These are phyloP conservation scores for Latrodectus geometricus DNA, from an alignment of 1,140 invertebrate species.

Conservation along the genomic window DNA sequence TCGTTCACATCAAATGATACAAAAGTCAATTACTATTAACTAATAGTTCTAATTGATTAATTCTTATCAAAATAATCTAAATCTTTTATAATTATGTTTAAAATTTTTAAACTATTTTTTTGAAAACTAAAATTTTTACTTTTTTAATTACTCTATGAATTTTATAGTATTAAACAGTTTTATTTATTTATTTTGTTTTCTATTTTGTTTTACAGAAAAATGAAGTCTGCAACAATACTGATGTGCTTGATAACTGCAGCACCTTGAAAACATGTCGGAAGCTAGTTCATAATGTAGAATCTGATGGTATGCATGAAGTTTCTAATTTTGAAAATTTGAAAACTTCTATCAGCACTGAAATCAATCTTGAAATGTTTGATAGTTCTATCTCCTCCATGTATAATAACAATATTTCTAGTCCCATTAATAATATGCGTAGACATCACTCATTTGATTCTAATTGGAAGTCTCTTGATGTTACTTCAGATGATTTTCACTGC, in stretches of 20 bases:
- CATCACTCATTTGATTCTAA: slow-evolving; percentile 50
- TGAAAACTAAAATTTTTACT: too few relatives aligned
- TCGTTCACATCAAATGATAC: too few relatives aligned
- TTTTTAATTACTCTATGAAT: not conserved
- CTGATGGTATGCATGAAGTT: not conserved
- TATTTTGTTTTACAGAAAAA: not conserved
- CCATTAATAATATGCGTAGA: slow-evolving; percentile 14
- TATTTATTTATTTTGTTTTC: not conserved
- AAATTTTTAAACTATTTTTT: too few relatives aligned
- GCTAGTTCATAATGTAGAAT: not conserved
- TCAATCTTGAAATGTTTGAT: too few relatives aligned
- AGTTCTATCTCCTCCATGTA: not conserved
- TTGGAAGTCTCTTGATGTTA: too few relatives aligned
- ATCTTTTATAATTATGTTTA: not conserved
- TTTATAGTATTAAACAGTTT: not conserved
- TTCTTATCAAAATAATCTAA: too few relatives aligned
- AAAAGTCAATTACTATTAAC: too few relatives aligned
- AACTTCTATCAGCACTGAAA: too few relatives aligned
- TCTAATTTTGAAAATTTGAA: too few relatives aligned
- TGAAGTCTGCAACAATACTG: not conserved
- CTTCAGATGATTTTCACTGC: too few relatives aligned
- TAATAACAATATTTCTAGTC: not conserved
- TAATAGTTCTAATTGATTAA: too few relatives aligned
- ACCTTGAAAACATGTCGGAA: slow-evolving; percentile 36
- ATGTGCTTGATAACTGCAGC: not conserved